Evolutionary conservation across 2,888 invertebrate genomes (phyloP), one percentile per base, ranked within the genome.

Genomic region (Hydrotaea cyrtoneurina): DNA sequence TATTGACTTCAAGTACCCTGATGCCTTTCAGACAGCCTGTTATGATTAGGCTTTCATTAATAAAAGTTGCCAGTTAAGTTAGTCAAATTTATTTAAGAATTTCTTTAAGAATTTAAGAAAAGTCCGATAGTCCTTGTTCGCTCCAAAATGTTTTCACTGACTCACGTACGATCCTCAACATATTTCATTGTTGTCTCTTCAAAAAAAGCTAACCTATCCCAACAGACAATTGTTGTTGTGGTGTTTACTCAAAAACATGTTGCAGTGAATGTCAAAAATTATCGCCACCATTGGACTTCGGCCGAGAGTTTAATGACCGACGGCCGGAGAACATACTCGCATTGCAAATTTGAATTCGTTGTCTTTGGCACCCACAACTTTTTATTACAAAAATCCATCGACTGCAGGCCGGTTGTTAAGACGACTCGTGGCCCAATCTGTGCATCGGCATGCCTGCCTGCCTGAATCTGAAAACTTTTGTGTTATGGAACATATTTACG

Each of bases 401-500:
- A 69, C 39, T 69, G 21, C 17, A 15, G 7, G 3, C 31, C 2
- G 31, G 31, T 7, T 31, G 31, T 7, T 31, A 39, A 39, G 39
- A 39, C 19, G 31, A 55, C 55, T 2, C 31, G 2, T 2, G 43
- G 17, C n/a, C 31, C 66, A 69, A 69, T 69, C 69, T 69, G 69
- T 21, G 69, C 69, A 43, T 69, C 69, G 46, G 69, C 46, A 19
- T 21, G 43, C 46, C 23, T 66, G 64, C n/a, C 64, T 21, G 57
- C 23, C 57, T 57, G 26, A 62, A 31, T 31, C 62, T n/a, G 13
- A 62, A 62, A 69, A 46, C 69, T 69, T 69, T 69, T 69, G 69
- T 69, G 69, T 69, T 69, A 62, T 62, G 62, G 62, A 62, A 62
- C 62, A 69, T 69, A 69, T 69, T 69, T 69, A 69, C 69, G 69